Base-by-base conservation (phyloP, 2,888 invertebrate genomes). In the Mythimna pallens region DNA sequence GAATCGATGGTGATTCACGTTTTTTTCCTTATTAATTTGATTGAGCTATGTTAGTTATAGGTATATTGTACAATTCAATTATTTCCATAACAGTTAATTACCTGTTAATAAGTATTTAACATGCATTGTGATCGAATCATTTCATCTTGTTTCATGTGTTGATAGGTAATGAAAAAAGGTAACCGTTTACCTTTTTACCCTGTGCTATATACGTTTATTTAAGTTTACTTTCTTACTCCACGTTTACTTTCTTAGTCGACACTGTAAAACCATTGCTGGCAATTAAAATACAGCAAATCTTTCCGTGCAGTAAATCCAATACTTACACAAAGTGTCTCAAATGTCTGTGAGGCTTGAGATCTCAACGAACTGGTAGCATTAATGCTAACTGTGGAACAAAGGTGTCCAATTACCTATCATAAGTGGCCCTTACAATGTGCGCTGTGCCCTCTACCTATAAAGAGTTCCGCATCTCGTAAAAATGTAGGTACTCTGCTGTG, bases 401-500 rank as follows among this genome's bases (percentile, higher is more conserved):
- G 68, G 63, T 69, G 63, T 80, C 80, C 83, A 80, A 80, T 80
- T 79, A 80, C 79, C 64, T 64, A 73, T 55, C 65, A 61, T 64
- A 63, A 79, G 65, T 80, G 83, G 52, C 36, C 73, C 25, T 68
- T 66, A 79, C 62, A 69, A 73, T 43, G 63, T 78, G 61, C 58
- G 72, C 30, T 52, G 63, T 61, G 50, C 65, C 78, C 66, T 61
- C 71, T 59, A 55, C 55, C 58, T 66, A 65, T 12, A 72, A 36
- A 70, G 62, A 67, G 69, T 68, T 80, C 75, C 69, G 71, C 66
- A 69, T 83, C 66, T 71, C 54, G 65, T 65, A 65, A 36, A 47
- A 58, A 55, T 55, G 54, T n/a, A n/a, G n/a, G n/a, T 20, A 22
- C 54, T 71, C 20, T 30, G n/a, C 20, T 22, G n/a, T 30, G 4